Percentiles rank a stretch among this genome's conserved stretches.
Conservation (phyloP, 2,113 vertebrate species). For the Stegastes partitus region DNA sequence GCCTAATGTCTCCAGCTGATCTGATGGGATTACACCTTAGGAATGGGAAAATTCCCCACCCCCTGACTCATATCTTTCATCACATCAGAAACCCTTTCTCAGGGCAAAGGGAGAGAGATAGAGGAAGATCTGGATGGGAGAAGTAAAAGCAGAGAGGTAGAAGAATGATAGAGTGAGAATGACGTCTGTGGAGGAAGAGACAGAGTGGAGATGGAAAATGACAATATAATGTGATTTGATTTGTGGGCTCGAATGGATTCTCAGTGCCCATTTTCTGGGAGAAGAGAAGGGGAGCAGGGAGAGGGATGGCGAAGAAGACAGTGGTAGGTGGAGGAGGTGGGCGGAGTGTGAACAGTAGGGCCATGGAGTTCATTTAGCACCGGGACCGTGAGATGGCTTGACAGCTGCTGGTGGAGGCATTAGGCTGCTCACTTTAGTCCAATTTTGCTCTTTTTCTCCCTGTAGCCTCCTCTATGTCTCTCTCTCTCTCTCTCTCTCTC, state of each 20-base stretch:
- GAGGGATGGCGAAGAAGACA: conserved; percentile 39
- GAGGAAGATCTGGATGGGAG: conserved; percentile 16
- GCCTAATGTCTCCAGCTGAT: conserved; percentile 49
- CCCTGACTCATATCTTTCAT: conserved; percentile 58
- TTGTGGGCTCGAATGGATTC: conserved; percentile 72
- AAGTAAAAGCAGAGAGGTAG: conserved; percentile 13
- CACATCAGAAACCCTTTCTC: conserved; percentile 46
- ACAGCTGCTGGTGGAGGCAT: conserved; percentile 70
- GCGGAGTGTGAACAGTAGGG: conserved; percentile 53
- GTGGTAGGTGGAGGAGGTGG: conserved; percentile 54
- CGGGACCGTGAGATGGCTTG: conserved; percentile 48
- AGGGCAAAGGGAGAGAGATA: conserved; percentile 5
- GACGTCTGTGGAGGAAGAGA: conserved; percentile 52
- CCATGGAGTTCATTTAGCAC: conserved; percentile 70
- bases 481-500: conserved; percentile 2
- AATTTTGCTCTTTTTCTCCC: conserved; percentile 51
- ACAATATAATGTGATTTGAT: conserved; percentile 82
- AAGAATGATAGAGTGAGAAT: conserved; percentile 49
- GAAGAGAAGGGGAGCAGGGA: conserved; percentile 25
- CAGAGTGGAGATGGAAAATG: conserved; percentile 75
- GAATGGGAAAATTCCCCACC: conserved; percentile 34
- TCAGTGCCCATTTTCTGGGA: conserved; percentile 58
- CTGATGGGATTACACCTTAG: conserved; percentile 62
- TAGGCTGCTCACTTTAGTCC: conserved; percentile 64
- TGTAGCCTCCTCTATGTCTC: conserved; percentile 20